Evolutionary conservation across 2,888 invertebrate genomes (phyloP).

Genomic region (Erebia epiphron): DNA sequence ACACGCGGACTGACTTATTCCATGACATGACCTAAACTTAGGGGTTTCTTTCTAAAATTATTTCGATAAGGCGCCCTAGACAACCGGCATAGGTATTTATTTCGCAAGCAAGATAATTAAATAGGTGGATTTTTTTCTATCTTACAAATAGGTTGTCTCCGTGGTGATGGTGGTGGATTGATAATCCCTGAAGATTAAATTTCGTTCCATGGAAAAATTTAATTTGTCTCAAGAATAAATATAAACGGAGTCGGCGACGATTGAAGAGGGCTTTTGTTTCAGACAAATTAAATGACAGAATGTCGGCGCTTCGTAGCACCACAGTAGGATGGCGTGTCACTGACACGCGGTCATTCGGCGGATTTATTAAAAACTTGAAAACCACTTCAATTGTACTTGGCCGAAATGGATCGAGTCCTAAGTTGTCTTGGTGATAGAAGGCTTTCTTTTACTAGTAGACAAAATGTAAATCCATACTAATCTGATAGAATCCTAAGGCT

Average conservation of each 20-base stretch:
- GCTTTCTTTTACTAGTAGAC: neutral
- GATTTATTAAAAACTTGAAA: neutral
- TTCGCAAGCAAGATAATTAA: no score
- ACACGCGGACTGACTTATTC: no score
- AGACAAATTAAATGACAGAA: neutral
- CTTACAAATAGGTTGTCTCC: no score
- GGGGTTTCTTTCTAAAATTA: no score
- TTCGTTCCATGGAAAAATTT: neutral
- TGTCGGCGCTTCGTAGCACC: neutral
- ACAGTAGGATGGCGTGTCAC: constrained; percentile 4
- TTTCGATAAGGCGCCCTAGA: no score
- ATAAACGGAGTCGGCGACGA: neutral
- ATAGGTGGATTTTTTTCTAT: no score
- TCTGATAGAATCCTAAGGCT: no score
- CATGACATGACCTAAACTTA: no score
- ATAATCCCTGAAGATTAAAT: neutral
- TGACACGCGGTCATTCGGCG: neutral
- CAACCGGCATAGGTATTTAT: no score
- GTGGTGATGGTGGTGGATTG: no score
- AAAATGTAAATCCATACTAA: no score
- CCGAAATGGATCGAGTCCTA: neutral
- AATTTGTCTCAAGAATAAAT: neutral
- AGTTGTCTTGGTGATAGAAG: neutral
- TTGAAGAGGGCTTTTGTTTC: constrained; percentile 9
- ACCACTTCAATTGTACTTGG: neutral